Percentiles rank a stretch among this genome's conserved stretches.
These are phyloP conservation scores for Propithecus coquereli DNA, from an alignment of 2,113 vertebrate genomes.

Conservation along the genomic window DNA sequence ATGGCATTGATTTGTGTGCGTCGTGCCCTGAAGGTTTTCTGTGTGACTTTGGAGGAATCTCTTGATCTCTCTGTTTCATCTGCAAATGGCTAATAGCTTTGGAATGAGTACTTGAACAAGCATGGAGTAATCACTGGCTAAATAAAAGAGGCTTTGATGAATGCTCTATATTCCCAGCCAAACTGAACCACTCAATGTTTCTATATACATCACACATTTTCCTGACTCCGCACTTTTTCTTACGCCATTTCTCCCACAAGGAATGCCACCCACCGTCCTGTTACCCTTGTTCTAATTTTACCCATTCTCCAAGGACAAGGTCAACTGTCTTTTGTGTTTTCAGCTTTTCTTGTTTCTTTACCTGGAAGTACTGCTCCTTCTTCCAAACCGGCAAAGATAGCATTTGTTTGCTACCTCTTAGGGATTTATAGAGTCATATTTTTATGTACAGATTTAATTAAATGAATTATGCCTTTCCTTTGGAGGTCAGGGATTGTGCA, in stretches of 20 bases:
- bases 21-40: neutral
- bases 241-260: neutral
- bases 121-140: constrained; percentile 14
- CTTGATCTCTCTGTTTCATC: constrained; percentile 44
- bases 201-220: neutral
- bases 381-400: neutral
- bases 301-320: constrained; percentile 41
- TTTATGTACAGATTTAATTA: neutral
- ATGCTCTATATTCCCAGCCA: constrained; percentile 3
- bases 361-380: neutral
- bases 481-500: neutral
- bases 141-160: constrained; percentile 18
- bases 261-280: neutral
- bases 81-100: neutral
- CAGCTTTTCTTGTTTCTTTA: neutral
- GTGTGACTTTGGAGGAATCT: constrained; percentile 41
- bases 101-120: neutral
- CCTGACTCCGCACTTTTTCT: constrained; percentile 49
- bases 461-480: neutral
- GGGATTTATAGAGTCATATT: neutral
- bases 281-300: constrained; percentile 36
- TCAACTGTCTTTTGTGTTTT: neutral
- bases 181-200: neutral
- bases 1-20: neutral
- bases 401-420: neutral